Percentiles rank a stretch among this genome's conserved stretches.
These are phyloP conservation scores for Agonopterix subpropinquella DNA, from an alignment of 2,888 invertebrate species.

Conservation along the genomic window DNA sequence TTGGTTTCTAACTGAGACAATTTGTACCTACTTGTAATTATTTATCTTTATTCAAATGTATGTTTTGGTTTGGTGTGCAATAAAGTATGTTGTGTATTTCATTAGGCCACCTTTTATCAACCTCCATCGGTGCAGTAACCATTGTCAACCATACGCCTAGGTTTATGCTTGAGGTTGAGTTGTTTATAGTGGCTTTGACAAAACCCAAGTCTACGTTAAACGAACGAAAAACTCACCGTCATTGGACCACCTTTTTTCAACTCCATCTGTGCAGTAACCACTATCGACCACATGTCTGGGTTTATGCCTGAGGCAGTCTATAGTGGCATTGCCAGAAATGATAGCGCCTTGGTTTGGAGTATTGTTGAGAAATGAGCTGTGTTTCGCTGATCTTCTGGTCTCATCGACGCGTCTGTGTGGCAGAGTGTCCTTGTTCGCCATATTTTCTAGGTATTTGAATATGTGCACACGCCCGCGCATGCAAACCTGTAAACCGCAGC, in stretches of 20 bases:
- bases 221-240: slow-evolving; percentile 70
- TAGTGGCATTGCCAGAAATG: slow-evolving; percentile 63
- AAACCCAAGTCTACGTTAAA: too few relatives aligned
- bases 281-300: slow-evolving; percentile 88
- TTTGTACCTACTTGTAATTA: slow-evolving; percentile 12
- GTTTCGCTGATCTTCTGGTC: slow-evolving; percentile 59
- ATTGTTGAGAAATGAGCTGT: slow-evolving; percentile 55
- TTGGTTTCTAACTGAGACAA: slow-evolving; percentile 63
- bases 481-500: slow-evolving; percentile 81
- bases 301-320: slow-evolving; percentile 66
- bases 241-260: slow-evolving; percentile 90
- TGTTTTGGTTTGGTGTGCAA: too few relatives aligned
- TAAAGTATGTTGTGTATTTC: too few relatives aligned
- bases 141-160: slow-evolving; percentile 87
- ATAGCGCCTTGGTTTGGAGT: slow-evolving; percentile 49
- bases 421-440: slow-evolving; percentile 82
- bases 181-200: slow-evolving; percentile 58
- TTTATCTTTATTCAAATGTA: too few relatives aligned
- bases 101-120: slow-evolving; percentile 89
- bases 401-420: slow-evolving; percentile 69
- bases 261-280: slow-evolving; percentile 91
- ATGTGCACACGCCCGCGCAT: slow-evolving; percentile 95
- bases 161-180: slow-evolving; percentile 59
- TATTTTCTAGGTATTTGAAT: slow-evolving; percentile 94
- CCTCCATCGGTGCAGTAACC: slow-evolving; percentile 91